phyloP scores from a whole-genome alignment of 2,888 invertebrate species.

The Limnephilus auricula region DNA sequence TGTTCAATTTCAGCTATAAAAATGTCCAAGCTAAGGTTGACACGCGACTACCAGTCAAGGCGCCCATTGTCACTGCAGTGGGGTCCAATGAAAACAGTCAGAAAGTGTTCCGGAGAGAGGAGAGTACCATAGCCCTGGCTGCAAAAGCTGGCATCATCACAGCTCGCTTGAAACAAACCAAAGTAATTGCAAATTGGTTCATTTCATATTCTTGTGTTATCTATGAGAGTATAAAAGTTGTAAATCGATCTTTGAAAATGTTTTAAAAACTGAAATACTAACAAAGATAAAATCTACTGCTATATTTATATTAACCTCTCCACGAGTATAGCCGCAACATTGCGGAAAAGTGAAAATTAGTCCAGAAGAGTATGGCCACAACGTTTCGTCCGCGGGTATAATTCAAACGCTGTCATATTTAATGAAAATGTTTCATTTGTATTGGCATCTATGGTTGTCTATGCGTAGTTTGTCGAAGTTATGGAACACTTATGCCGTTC shows the following conservation, averaged over 20 bases:
- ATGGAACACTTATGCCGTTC: too few species aligned
- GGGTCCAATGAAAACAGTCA: constrained; percentile 70
- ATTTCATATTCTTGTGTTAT: not conserved
- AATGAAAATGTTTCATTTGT: too few species aligned
- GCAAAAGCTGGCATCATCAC: constrained; percentile 68
- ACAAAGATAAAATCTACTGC: not conserved
- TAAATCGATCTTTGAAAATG: not conserved
- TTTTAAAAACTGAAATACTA: not conserved
- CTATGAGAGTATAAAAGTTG: too few species aligned
- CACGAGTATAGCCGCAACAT: too few species aligned
- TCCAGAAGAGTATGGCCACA: too few species aligned
- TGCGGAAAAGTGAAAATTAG: too few species aligned
- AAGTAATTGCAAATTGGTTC: constrained; percentile 41
- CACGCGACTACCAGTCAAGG: constrained; percentile 71
- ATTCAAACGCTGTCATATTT: too few species aligned
- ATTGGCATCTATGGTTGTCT: too few species aligned
- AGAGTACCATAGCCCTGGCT: constrained; percentile 73
- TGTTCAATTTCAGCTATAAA: constrained; percentile 71
- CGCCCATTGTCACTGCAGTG: not conserved
- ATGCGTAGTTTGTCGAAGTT: too few species aligned
- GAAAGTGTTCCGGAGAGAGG: constrained; percentile 73
- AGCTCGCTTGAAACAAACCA: constrained; percentile 52
- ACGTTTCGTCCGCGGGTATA: too few species aligned
- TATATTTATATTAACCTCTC: not conserved
- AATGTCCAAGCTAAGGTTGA: constrained; percentile 76